Conservation (phyloP, 1,140 invertebrate species). For the Bombus huntii region DNA sequence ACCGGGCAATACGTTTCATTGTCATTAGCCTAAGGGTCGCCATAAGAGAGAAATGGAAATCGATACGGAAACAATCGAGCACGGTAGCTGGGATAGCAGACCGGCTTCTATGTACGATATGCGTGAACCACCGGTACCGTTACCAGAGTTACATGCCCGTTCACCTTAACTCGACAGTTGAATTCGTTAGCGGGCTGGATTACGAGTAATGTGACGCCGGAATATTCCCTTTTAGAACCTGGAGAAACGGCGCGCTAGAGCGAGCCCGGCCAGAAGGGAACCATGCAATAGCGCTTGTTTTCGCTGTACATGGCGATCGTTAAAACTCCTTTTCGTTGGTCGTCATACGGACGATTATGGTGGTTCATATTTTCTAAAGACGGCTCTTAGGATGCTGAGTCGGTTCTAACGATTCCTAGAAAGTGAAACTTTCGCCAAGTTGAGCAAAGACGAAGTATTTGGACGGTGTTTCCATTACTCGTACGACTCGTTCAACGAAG, state of each 20-base stretch:
- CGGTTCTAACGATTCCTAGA: not conserved
- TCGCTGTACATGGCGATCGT: conserved; percentile 29
- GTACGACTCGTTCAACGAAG: no score
- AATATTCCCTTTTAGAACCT: conserved; percentile 50
- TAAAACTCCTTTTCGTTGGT: conserved; percentile 31
- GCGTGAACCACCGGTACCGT: conserved; percentile 55
- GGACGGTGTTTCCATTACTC: no score
- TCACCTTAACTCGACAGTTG: conserved; percentile 55
- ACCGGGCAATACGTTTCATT: conserved; percentile 39
- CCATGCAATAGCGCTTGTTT: not conserved
- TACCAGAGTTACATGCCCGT: conserved; percentile 59
- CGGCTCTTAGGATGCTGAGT: not conserved
- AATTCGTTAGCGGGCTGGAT: conserved; percentile 59
- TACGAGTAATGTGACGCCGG: conserved; percentile 59
- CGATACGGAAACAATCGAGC: conserved; percentile 63
- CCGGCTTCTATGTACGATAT: conserved; percentile 4
- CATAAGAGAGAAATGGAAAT: conserved; percentile 58
- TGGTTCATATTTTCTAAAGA: not conserved
- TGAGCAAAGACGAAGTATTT: no score
- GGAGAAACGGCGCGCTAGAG: conserved; percentile 8
- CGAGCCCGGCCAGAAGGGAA: not conserved
- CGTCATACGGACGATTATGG: conserved; percentile 1
- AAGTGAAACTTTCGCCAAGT: conserved; percentile 8
- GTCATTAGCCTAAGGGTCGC: conserved; percentile 53
- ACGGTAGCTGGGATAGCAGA: conserved; percentile 27